Conservation (phyloP, 1,140 invertebrate species). For the Lepidotrigona ventralis region DNA sequence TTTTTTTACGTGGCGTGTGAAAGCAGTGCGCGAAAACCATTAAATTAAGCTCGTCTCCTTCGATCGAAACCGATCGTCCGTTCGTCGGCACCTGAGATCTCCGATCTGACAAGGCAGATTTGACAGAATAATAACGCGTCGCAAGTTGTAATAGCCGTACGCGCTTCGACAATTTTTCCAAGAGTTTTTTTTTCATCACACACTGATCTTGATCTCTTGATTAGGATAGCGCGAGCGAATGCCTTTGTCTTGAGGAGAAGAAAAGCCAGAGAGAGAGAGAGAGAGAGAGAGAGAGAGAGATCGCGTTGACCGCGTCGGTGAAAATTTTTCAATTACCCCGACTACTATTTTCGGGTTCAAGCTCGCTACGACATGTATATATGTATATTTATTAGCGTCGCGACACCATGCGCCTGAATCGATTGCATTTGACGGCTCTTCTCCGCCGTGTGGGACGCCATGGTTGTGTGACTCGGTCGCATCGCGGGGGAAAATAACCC, state of each 20-base stretch:
- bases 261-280: too few relatives aligned
- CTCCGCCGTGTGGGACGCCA: neutral
- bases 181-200: neutral
- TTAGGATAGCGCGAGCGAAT: neutral
- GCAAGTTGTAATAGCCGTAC: neutral
- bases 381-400: constrained; percentile 13
- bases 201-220: neutral
- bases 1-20: constrained; percentile 56
- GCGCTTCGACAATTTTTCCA: neutral
- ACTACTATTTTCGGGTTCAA: constrained; percentile 32
- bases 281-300: neutral
- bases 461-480: neutral
- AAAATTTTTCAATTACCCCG: constrained; percentile 27
- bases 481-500: neutral
- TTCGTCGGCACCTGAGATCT: neutral
- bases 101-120: too few relatives aligned
- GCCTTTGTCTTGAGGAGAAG: neutral
- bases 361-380: neutral
- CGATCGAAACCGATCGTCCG: neutral
- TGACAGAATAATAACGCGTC: too few relatives aligned
- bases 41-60: too few relatives aligned
- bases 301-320: constrained; percentile 2
- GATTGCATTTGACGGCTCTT: neutral
- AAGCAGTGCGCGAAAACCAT: constrained; percentile 39
- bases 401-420: neutral